phyloP scores from a whole-genome alignment of 2,888 invertebrate genomes.

The Hybos culiciformis region DNA sequence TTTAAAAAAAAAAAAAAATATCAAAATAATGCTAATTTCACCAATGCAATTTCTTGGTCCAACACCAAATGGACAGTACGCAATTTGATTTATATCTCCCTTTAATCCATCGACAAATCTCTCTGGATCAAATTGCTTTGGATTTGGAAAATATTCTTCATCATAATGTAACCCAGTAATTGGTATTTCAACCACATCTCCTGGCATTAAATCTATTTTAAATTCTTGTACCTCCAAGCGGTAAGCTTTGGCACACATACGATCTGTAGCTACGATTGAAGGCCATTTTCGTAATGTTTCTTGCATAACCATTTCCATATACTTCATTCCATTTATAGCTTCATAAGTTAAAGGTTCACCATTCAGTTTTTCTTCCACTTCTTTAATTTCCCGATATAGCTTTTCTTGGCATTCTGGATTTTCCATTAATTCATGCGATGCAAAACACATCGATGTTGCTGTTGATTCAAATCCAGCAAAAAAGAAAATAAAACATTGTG shows the following conservation, averaged over 20 bases:
- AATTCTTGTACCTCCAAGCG: conserved; percentile 22
- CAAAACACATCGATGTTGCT: conserved; percentile 36
- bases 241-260: conserved; percentile 41
- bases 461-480: conserved; percentile 43
- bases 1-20: too few species aligned
- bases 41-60: conserved; percentile 52
- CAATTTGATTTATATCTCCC: conserved; percentile 33
- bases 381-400: conserved; percentile 41
- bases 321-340: conserved; percentile 42
- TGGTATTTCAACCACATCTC: conserved; percentile 29
- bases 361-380: conserved; percentile 31
- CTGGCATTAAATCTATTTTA: conserved; percentile 24
- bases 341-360: conserved; percentile 41
- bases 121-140: conserved; percentile 43
- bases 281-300: conserved; percentile 42
- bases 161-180: conserved; percentile 38
- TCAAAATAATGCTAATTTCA: too few species aligned
- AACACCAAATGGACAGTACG: conserved; percentile 42
- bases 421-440: conserved; percentile 42
- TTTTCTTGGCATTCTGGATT: conserved; percentile 44
- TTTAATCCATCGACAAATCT: conserved; percentile 45
- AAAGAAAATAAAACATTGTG: conserved; percentile 44
- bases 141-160: conserved; percentile 40
- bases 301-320: conserved; percentile 43
- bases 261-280: conserved; percentile 34